Evolutionary conservation across 2,888 invertebrate genomes (phyloP), one percentile per base, ranked within the genome.

Genomic region (Cheilosia soror): DNA sequence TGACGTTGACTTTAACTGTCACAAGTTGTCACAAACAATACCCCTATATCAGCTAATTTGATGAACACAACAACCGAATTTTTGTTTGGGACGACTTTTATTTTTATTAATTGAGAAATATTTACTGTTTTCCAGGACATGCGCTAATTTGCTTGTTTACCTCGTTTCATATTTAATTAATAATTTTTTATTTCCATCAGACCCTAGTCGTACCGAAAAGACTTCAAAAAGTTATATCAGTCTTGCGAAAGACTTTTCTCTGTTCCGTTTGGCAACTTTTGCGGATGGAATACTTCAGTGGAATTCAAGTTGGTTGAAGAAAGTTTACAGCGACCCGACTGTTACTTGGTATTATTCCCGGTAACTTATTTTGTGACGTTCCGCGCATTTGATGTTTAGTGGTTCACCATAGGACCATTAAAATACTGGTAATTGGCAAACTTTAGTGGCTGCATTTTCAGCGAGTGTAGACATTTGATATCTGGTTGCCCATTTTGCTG

Each of bases 351-450:
- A 37, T 53, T 20, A 37, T 25, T 37, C 13, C 11, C 37, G 37
- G 63, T 65, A 63, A 57, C 62, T 62, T 62, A 75, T 81, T 75
- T 75, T 57, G 71, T 51, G 63, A 76, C 69, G 76, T 75, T 37
- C 53, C 58, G 27, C 65, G 51, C 25, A 51, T 27, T 27, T 7
- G 9, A 58, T 57, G 57, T 44, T 63, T 81, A 42, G 33, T 49
- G 69, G 40, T 69, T 20, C 31, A 11, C 53, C 58, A n/a, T n/a
- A 20, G 42, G 51, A 79, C 27, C 27, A 72, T 79, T 79, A 65
- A 79, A 79, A 79, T 72, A 65, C 79, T 72, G 72, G 72, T 72
- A 79, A 79, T 79, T 79, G 73, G 42, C 33, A 31, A 63, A 79
- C 72, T 49, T 78, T 73, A 60, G 31, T 25, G 25, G 58, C 53